A percentile compares a stretch with the other conserved stretches of the same genome.
Conservation (phyloP, 2,888 invertebrate genomes). For the Seira musarum region DNA sequence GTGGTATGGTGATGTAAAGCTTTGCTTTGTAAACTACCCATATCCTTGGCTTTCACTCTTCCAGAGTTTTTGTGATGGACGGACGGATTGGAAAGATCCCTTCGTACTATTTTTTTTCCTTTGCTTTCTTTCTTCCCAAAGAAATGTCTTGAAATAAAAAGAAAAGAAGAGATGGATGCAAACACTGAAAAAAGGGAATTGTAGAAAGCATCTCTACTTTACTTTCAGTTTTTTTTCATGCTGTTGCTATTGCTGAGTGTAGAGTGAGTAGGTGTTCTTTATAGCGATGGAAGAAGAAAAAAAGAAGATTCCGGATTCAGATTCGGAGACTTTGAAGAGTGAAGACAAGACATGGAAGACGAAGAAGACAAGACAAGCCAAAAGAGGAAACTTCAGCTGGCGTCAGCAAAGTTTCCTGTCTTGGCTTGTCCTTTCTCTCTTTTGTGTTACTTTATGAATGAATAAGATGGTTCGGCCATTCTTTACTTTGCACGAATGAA, state of each 20-base stretch:
- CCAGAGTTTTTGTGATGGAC: no score
- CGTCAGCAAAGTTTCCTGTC: conserved; percentile 60
- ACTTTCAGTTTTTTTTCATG: no score
- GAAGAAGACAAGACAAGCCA: conserved; percentile 48
- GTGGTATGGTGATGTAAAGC: no score
- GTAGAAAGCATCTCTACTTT: no score
- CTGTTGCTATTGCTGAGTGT: no score
- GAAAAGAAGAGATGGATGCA: conserved; percentile 23
- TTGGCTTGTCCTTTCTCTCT: conserved; percentile 47
- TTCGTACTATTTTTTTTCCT: conserved; percentile 33
- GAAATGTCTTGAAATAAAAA: conserved; percentile 26
- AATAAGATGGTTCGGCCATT: no score
- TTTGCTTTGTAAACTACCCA: conserved; percentile 14
- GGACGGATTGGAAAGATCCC: conserved; percentile 53
- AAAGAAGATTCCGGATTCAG: conserved; percentile 54
- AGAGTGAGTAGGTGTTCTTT: no score
- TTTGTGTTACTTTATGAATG: no score
- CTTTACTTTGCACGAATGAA: no score
- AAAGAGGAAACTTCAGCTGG: conserved; percentile 58
- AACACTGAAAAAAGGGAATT: not conserved
- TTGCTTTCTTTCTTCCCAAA: conserved; percentile 24
- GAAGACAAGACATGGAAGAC: conserved; percentile 54
- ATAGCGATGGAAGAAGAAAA: conserved; percentile 10
- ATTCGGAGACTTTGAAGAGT: conserved; percentile 57
- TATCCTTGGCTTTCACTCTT: no score